A percentile compares a stretch with the other conserved stretches of the same genome.
phyloP scores from a whole-genome alignment of 2,888 invertebrate genomes.

The Iphiclides podalirius region DNA sequence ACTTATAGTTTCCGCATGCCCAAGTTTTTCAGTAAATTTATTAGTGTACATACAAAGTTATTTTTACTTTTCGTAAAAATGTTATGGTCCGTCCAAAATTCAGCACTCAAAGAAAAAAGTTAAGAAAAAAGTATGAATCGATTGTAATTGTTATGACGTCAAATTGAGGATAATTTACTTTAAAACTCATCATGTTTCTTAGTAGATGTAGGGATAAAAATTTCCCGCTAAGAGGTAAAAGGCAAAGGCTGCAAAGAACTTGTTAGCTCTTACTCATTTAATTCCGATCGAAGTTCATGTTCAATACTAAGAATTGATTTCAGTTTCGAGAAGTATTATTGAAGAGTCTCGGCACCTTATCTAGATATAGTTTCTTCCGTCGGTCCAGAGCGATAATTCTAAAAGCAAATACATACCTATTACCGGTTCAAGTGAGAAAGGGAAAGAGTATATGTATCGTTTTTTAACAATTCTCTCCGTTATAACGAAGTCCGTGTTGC shows the following conservation, averaged over 20 bases:
- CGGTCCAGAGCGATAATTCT: slow-evolving; percentile 52
- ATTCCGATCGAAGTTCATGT: neutral
- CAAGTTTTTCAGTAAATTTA: no score
- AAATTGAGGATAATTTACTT: slow-evolving; percentile 3
- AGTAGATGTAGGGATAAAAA: slow-evolving; percentile 1
- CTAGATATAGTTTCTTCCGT: slow-evolving; percentile 45
- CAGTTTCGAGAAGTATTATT: no score
- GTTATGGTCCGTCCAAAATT: no score
- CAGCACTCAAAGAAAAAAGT: no score
- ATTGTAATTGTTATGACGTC: slow-evolving; percentile 7
- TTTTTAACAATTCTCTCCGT: slow-evolving; percentile 41
- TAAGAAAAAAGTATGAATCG: neutral
- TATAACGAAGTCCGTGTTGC: slow-evolving; percentile 44
- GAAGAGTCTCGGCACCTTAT: no score
- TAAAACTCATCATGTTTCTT: slow-evolving; percentile 9
- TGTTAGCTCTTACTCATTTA: neutral
- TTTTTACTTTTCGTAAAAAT: no score
- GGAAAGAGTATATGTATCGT: slow-evolving; percentile 45
- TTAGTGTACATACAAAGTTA: no score
- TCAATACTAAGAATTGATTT: no score
- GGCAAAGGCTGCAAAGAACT: neutral
- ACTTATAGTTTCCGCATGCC: no score
- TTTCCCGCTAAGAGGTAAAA: slow-evolving; percentile 1
- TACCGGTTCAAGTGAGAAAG: slow-evolving; percentile 42
- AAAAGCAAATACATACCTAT: slow-evolving; percentile 38